Percentiles rank a stretch among this genome's conserved stretches.
Evolutionary conservation across 2,797 vertebrate species (phyloP).

Genomic region (Sebastes itinus): DNA sequence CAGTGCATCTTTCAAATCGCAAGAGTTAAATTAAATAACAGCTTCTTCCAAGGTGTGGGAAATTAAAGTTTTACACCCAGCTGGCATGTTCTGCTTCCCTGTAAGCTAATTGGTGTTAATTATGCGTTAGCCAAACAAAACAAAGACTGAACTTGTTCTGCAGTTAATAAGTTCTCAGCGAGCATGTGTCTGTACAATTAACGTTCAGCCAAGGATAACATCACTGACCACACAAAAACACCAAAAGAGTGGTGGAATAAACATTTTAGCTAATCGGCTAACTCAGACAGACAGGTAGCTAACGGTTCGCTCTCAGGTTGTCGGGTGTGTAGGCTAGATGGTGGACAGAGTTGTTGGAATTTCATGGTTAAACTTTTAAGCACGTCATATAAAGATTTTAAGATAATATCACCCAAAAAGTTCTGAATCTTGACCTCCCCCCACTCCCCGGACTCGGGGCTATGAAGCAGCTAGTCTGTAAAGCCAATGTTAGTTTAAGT

Average conservation of each 20-base stretch:
- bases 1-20: background rate
- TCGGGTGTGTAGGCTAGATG: background rate
- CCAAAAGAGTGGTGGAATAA: background rate
- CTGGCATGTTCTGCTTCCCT: background rate
- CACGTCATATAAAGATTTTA: background rate
- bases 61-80: background rate
- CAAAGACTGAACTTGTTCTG: background rate
- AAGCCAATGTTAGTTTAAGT: too few species aligned
- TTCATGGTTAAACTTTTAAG: background rate
- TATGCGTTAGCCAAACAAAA: background rate
- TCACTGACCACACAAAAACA: background rate
- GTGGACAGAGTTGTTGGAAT: background rate
- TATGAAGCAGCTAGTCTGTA: too few species aligned
- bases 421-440: background rate
- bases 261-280: background rate
- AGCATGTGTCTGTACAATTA: background rate
- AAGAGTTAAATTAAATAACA: background rate
- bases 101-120: background rate
- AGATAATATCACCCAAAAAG: background rate
- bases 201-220: background rate
- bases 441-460: too few species aligned
- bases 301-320: background rate
- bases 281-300: background rate
- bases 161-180: background rate
- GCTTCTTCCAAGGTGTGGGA: background rate